Evolutionary conservation across 37 sponge, comb jelly and placozoan species (phyloP), one percentile per base, ranked within the genome.

Genomic region (Mnemiopsis leidyi): DNA sequence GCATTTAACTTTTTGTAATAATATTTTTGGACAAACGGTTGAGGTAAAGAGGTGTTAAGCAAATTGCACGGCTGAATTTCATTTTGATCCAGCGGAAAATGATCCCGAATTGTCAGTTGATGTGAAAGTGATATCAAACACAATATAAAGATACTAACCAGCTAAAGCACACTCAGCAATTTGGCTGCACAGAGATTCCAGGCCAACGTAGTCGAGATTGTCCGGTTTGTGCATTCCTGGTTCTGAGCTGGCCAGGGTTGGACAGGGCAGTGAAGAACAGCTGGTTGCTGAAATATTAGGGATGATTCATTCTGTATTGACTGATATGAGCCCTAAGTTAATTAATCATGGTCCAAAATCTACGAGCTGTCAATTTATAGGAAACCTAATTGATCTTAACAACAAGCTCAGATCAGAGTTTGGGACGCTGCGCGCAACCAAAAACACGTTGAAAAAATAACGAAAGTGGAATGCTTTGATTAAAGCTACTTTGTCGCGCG

Each of bases 141-240:
- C n/a, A n/a, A n/a, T n/a, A n/a, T n/a, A n/a, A n/a, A n/a, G n/a
- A n/a, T 13, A 77, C 36, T 32, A 77, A 85, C 90, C 90, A 1
- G 90, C 90, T 2, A 85, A 61, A 25, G 90, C 90, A 85, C 90
- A 85, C 39, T 85, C 90, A 39, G 90, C 90, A n/a, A 85, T 85
- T 40, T 85, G 90, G 29, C 61, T 40, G 35, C 90, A 85, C 21
- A 85, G 90, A 20, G 90, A 85, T 85, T 85, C 90, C 61, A 85
- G 23, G 2, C 61, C 40, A 9, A 23, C n/a, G 26, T 33, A 85
- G n/a, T 85, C 90, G 13, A 85, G 48, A 2, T 28, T 85, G 48
- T 71, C 75, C 75, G 75, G 61, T 13, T 48, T 48, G 61, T 48
- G 61, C 13, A 5, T 13, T 18, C 61, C 13, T 48, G 5, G 61